Evolutionary conservation across 30 jellyfish, hydroid and myxozoan species (phyloP).

Genomic region (Cassiopea andromeda): DNA sequence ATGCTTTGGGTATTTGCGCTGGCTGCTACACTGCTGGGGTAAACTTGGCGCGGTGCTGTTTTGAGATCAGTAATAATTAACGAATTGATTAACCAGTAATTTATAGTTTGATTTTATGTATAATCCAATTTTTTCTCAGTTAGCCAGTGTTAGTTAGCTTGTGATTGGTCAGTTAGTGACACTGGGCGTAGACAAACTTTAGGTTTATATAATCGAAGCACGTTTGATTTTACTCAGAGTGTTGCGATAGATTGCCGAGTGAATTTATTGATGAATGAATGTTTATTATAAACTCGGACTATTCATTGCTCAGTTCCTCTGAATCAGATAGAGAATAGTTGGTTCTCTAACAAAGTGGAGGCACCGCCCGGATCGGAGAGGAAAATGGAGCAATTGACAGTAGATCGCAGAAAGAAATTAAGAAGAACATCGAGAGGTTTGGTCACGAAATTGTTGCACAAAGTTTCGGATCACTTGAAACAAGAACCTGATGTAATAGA

Average conservation of each 20-base stretch:
- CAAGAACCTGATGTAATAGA: slow-evolving; percentile 7
- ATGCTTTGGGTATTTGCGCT: neutral
- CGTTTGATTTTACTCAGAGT: neutral
- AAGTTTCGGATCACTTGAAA: slow-evolving; percentile 1
- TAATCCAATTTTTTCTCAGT: neutral
- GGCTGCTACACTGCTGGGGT: neutral
- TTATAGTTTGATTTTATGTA: neutral
- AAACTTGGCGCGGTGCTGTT: neutral
- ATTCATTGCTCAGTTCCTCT: neutral
- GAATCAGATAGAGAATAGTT: neutral
- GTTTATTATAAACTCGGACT: neutral
- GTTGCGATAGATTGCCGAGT: neutral
- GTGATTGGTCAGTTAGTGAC: neutral
- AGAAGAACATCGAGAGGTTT: slow-evolving; percentile 22
- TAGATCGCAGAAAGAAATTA: neutral
- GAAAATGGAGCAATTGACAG: neutral
- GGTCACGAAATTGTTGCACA: slow-evolving; percentile 19
- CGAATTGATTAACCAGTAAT: neutral
- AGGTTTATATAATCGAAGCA: neutral
- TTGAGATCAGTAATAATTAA: neutral
- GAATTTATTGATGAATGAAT: neutral
- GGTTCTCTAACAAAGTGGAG: neutral
- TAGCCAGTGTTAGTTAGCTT: neutral
- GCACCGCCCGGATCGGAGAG: neutral
- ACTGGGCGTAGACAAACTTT: neutral